Evolutionary conservation across 2,113 vertebrate species (phyloP).

Genomic region (Lagenorhynchus albirostris): DNA sequence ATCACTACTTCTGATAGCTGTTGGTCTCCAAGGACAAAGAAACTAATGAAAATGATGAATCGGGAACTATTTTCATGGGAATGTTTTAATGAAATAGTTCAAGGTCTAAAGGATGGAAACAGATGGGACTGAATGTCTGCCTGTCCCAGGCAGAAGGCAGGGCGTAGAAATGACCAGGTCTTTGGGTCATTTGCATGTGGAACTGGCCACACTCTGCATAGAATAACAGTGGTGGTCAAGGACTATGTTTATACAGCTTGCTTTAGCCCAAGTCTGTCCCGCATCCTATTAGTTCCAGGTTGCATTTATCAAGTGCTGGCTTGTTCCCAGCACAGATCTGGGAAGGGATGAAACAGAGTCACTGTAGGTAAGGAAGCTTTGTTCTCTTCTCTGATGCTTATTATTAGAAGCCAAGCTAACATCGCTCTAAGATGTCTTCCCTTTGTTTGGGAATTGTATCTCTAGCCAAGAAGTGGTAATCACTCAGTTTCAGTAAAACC

Average conservation of each 20-base stretch:
- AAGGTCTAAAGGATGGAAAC: not conserved
- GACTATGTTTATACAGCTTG: not conserved
- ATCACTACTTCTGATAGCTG: not conserved
- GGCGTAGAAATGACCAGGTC: not conserved
- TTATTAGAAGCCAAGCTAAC: not conserved
- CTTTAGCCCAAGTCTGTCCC: not conserved
- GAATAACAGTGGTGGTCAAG: not conserved
- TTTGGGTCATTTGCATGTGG: not conserved
- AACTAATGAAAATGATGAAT: not conserved
- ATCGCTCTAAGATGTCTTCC: not conserved
- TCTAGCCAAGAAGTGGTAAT: conserved; percentile 1
- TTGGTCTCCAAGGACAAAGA: not conserved
- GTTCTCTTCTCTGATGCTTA: not conserved
- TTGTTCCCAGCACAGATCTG: not conserved
- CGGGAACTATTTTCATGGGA: not conserved
- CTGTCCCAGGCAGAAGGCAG: too few species aligned
- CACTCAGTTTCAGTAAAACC: not conserved
- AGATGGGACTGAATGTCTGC: not conserved
- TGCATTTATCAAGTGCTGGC: not conserved
- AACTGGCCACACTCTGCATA: not conserved
- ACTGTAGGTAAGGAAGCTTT: not conserved
- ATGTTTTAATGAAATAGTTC: not conserved
- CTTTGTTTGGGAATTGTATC: not conserved
- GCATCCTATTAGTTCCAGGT: not conserved
- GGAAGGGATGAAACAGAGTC: not conserved